Conservation (phyloP, 2,888 invertebrate genomes). For the Hirtodrosophila alboralis region DNA sequence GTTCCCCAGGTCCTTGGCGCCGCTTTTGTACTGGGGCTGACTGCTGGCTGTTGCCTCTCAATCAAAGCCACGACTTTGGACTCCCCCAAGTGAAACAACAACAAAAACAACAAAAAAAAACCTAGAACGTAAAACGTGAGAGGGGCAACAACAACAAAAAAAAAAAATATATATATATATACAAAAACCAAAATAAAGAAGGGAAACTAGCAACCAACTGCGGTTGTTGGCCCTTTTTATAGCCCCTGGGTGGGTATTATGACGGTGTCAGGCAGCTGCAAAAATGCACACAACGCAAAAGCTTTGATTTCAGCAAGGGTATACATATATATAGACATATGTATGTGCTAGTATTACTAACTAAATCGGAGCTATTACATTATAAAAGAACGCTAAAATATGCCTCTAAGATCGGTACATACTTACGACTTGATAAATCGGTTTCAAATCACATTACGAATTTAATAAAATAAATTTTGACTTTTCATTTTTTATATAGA, state of each 20-base stretch:
- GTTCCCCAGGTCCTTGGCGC: constrained; percentile 35
- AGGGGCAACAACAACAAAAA: background rate
- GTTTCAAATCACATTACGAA: too few species aligned
- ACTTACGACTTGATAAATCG: too few species aligned
- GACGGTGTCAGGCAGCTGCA: constrained; percentile 56
- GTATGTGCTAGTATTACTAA: too few species aligned
- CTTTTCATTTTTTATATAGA: too few species aligned
- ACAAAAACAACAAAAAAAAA: constrained; percentile 3
- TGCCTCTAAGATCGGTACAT: too few species aligned
- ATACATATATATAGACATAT: too few species aligned
- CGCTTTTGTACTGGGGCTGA: constrained; percentile 49
- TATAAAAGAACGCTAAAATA: too few species aligned
- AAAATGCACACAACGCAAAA: constrained; percentile 44
- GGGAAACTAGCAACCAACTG: constrained; percentile 54
- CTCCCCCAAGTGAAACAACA: constrained; percentile 54
- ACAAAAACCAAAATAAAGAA: constrained; percentile 46
- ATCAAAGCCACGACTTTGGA: constrained; percentile 65
- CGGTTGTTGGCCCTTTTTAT: constrained; percentile 72
- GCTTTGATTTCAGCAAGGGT: constrained; percentile 44
- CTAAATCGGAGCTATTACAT: too few species aligned
- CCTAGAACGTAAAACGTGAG: background rate
- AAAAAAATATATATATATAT: too few species aligned
- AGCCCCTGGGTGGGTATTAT: constrained; percentile 49
- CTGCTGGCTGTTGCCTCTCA: constrained; percentile 56
- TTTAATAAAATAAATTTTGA: too few species aligned